These are phyloP conservation scores for Hypsopygia costalis DNA, from an alignment of 2,888 invertebrate species.

Conservation along the genomic window DNA sequence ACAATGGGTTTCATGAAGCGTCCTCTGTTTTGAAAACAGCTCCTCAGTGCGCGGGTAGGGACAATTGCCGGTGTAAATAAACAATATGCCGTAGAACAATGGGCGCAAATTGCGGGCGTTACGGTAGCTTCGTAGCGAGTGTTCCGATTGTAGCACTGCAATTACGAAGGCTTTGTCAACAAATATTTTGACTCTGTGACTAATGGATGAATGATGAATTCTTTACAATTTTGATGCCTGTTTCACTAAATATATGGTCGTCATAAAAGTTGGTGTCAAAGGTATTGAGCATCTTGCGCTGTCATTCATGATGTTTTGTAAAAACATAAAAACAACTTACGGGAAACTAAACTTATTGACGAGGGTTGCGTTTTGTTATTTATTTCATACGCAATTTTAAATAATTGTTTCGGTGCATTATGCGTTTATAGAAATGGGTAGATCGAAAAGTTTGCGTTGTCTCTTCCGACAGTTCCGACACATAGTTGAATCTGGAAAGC, in stretches of 20 bases:
- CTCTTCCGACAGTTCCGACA: too few relatives aligned
- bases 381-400: constrained; percentile 28
- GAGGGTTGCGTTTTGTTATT: constrained; percentile 26
- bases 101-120: constrained; percentile 76
- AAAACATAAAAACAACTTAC: constrained; percentile 52
- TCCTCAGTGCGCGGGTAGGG: constrained; percentile 64
- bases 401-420: constrained; percentile 30
- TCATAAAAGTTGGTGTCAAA: constrained; percentile 70
- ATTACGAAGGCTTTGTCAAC: constrained; percentile 72
- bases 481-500: too few relatives aligned
- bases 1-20: constrained; percentile 61
- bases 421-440: constrained; percentile 27
- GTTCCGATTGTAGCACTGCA: constrained; percentile 73
- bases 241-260: constrained; percentile 69
- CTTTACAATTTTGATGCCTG: constrained; percentile 72
- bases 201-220: constrained; percentile 78
- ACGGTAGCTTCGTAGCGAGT: constrained; percentile 78
- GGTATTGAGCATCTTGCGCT: constrained; percentile 61
- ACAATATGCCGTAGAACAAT: constrained; percentile 72
- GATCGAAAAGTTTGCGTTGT: too few relatives aligned
- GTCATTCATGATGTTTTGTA: constrained; percentile 66
- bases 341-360: constrained; percentile 63
- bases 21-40: constrained; percentile 71
- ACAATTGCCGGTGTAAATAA: constrained; percentile 76
- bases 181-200: constrained; percentile 76